Percentiles rank a stretch among this genome's conserved stretches.
Conservation (phyloP, 1,140 invertebrate genomes). For the Hycleus cichorii region DNA sequence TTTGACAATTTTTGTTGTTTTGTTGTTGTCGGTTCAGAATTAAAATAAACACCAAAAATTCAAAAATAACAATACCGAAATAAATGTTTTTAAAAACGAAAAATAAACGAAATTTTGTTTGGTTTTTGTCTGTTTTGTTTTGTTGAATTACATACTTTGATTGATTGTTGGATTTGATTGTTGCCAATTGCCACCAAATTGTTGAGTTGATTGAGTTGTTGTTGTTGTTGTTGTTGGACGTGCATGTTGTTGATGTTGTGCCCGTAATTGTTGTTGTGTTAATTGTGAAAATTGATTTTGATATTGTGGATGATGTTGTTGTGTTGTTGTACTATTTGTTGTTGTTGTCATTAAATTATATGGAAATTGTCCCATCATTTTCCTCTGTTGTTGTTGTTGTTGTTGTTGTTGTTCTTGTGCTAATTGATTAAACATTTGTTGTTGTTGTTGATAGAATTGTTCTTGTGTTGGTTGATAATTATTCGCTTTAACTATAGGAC, state of each 20-base stretch:
- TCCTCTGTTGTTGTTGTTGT: constrained; percentile 23
- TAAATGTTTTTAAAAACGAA: too few species aligned
- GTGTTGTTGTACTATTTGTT: constrained; percentile 10
- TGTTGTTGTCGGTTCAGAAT: too few species aligned
- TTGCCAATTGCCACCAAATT: too few species aligned
- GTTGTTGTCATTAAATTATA: constrained; percentile 32
- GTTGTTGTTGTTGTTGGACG: constrained; percentile 5
- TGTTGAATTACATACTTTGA: too few species aligned
- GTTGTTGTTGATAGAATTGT: constrained; percentile 19
- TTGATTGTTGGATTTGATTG: too few species aligned
- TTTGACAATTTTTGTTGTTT: too few species aligned
- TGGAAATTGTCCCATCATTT: constrained; percentile 36
- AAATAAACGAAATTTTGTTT: too few species aligned
- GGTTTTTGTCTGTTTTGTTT: too few species aligned
- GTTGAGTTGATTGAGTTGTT: constrained; percentile 1
- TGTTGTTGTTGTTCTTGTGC: constrained; percentile 27
- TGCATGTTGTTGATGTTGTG: constrained; percentile 35
- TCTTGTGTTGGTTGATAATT: constrained; percentile 25
- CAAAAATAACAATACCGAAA: too few species aligned
- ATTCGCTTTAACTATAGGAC: constrained; percentile 51
- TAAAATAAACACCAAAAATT: too few species aligned
- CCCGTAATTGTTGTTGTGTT: constrained; percentile 35
- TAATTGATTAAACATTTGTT: constrained; percentile 34
- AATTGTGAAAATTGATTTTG: constrained; percentile 31
- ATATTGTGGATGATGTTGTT: constrained; percentile 20